Evolutionary conservation across 1,140 invertebrate species (phyloP), one percentile per base, ranked within the genome.

Genomic region (Drosophila kanapiae): DNA sequence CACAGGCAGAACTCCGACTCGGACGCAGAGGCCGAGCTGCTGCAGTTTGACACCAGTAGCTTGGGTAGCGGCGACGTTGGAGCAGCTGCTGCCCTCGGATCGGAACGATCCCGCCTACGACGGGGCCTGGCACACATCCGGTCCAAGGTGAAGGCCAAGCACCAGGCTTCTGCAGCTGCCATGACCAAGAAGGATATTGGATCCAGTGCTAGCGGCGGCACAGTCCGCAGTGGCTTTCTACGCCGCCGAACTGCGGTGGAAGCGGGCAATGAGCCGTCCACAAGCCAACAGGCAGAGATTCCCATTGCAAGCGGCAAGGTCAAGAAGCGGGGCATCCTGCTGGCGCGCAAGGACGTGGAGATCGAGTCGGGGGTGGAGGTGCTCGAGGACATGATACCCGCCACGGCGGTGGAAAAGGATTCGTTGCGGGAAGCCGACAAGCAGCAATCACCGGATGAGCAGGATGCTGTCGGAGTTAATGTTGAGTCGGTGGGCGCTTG

Each of bases 291-390:
- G 67, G 42, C 61, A 11, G 77, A 78, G 43, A 80, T 78, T 16
- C 63, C 71, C 3, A 57, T 78, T 18, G 61, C 33, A 1, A 75
- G 80, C 38, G 72, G 64, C 4, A 85, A 72, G 57, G 57, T 45
- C 2, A 91, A 84, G n/a, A 91, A 84, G 38, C 70, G 88, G 6
- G 81, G 86, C 33, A 80, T 92, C 7, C 40, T 92, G 18, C n/a
- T 75, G 33, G 91, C 85, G 1, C 81, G 82, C 56, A 93, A 92
- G 53, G 88, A 92, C 49, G 79, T 93, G 29, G 92, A 93, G 69
- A 91, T 93, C 5, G 92, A 93, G 53, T 92, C 92, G 0, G 92
- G 92, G 0, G 88, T 93, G 1, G 92, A 93, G 51, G 82, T 93
- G 37, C 76, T 82, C 23, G 91, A 91, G 62, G 82, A 90, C 45